Base-by-base conservation (phyloP, 2,888 invertebrate genomes). In the Dioctria linearis region DNA sequence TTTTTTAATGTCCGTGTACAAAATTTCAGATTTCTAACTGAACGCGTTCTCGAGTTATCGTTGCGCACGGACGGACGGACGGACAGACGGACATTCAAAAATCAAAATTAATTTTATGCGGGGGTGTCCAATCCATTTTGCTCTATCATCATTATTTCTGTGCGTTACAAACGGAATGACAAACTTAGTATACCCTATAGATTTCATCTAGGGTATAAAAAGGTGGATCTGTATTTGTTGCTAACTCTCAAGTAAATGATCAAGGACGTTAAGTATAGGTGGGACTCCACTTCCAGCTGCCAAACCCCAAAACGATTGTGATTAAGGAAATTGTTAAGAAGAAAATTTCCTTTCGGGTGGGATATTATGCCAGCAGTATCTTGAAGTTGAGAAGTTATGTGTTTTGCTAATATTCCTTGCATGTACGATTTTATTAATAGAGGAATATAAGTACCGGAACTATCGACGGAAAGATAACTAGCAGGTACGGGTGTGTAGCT, bases 201-300 rank as follows among this genome's bases (percentile, higher is more conserved):
- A n/a, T n/a, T n/a, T n/a, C n/a, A n/a, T n/a, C n/a, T n/a, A n/a
- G n/a, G n/a, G n/a, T n/a, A n/a, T n/a, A n/a, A n/a, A n/a, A n/a
- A n/a, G n/a, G n/a, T n/a, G n/a, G n/a, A n/a, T n/a, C n/a, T n/a
- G n/a, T n/a, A n/a, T 89, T 90, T 91, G 59, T 91, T 92, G 82
- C 90, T 91, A 40, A 92, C 91, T 84, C 94, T 91, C 90, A 4
- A 96, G 88, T 85, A 94, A 91, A 85, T 95, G 94, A 82, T 92
- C 91, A 73, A 96, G 89, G 11, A 97, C 88, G 6, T 92, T 90
- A 57, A 96, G 88, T 93, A 98, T 96, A 1, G 96, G 97, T 11
- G 98, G 98, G 83, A 98, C 90, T 0, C 98, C 98, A 8, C 96
- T 96, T 37, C 98, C 98, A 43, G 96, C 98, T 9, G 97, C 97